A percentile compares a stretch with the other conserved stretches of the same genome.
Conservation (phyloP, 2,888 invertebrate genomes). For the Blastobasis lacticolella region DNA sequence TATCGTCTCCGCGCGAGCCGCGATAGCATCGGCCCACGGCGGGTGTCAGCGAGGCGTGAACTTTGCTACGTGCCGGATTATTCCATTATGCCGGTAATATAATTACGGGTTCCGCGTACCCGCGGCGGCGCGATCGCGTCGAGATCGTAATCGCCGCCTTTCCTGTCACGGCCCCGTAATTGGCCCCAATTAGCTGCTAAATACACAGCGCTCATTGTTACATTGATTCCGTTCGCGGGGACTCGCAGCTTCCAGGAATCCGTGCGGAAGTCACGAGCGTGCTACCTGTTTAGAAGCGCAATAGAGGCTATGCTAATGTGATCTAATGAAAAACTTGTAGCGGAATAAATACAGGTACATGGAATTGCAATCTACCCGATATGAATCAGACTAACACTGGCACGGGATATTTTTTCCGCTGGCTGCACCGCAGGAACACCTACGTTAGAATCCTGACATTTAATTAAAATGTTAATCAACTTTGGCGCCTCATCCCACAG, state of each 20-base stretch:
- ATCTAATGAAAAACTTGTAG: no score
- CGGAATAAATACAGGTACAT: no score
- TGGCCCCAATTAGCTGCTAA: constrained; percentile 27
- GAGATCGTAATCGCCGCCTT: constrained; percentile 43
- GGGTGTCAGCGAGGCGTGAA: no score
- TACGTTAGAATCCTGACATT: not conserved
- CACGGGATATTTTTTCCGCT: no score
- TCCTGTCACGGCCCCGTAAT: constrained; percentile 55
- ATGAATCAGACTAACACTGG: no score
- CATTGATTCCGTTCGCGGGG: constrained; percentile 3
- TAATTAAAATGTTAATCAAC: constrained; percentile 6
- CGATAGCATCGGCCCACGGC: no score
- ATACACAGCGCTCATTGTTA: constrained; percentile 6
- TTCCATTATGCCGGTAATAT: constrained; percentile 22
- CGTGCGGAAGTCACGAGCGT: no score
- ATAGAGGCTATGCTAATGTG: no score
- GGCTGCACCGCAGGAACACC: no score
- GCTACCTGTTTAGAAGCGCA: no score
- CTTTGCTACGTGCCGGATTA: not conserved
- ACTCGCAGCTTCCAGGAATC: not conserved
- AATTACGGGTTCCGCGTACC: constrained; percentile 47
- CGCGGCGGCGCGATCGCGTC: constrained; percentile 31
- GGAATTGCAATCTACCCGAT: no score
- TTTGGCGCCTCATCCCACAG: not conserved
- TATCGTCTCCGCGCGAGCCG: no score